Evolutionary conservation across 2,113 vertebrate genomes (phyloP).

Genomic region (Mobula hypostoma): DNA sequence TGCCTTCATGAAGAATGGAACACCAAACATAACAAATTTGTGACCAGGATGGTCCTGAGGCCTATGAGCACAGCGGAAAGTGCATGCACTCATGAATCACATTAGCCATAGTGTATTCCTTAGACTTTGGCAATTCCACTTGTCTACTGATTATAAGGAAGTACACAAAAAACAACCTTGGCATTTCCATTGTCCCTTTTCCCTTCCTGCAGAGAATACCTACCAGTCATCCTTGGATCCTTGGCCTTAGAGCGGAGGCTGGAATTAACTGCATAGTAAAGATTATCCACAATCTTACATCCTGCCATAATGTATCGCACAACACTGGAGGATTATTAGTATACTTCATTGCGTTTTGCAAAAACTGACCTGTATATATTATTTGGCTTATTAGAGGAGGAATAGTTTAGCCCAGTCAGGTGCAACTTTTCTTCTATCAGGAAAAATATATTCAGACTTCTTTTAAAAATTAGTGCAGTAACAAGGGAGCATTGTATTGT

Average conservation of each 20-base stretch:
- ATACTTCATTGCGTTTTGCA: background rate
- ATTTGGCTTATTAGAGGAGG: no score
- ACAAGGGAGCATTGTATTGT: no score
- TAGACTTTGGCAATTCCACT: background rate
- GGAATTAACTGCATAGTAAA: background rate
- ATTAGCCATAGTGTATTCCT: background rate
- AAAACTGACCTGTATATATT: no score
- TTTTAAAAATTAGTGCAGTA: no score
- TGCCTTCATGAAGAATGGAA: background rate
- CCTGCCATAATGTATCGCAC: background rate
- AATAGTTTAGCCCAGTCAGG: no score
- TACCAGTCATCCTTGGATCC: background rate
- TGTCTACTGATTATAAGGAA: background rate
- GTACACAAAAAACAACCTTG: background rate
- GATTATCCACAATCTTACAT: background rate
- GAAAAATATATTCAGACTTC: no score
- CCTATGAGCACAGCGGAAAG: background rate
- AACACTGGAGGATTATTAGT: background rate
- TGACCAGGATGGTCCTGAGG: background rate
- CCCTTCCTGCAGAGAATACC: background rate
- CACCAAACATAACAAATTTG: background rate
- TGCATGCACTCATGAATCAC: background rate
- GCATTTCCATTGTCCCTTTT: background rate
- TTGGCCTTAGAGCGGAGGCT: background rate
- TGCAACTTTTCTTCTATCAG: no score